Conservation (phyloP, 2,797 vertebrate species). For the Aselliscus stoliczkanus region DNA sequence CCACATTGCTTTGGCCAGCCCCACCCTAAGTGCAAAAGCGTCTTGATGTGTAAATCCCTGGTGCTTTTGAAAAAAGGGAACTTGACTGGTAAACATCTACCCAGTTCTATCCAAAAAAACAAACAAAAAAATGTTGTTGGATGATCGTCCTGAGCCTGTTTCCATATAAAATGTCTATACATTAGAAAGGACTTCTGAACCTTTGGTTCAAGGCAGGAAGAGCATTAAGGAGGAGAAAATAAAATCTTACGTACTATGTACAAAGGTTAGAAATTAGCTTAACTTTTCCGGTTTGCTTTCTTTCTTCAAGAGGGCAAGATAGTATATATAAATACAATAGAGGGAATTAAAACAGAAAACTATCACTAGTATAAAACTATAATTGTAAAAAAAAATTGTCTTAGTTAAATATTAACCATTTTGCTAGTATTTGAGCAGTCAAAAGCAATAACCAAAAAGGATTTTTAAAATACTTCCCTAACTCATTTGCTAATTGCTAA, state of each 20-base stretch:
- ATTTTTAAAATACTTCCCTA: neutral
- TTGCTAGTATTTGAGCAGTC: neutral
- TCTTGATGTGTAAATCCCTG: neutral
- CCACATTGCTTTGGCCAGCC: neutral
- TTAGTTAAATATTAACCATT: neutral
- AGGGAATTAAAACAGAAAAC: neutral
- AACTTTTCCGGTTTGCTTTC: neutral
- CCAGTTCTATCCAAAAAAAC: neutral
- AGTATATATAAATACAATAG: neutral
- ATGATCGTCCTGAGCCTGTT: neutral
- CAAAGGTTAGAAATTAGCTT: neutral
- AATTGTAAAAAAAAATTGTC: neutral
- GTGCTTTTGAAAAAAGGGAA: neutral
- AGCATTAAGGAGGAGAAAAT: neutral
- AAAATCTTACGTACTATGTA: neutral
- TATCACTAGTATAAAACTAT: neutral
- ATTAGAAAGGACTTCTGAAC: neutral
- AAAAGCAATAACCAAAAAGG: neutral
- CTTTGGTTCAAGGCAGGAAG: neutral
- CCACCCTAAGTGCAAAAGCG: neutral
- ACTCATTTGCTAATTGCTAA: neutral
- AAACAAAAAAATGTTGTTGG: neutral
- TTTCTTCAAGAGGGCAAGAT: neutral
- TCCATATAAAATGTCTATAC: neutral
- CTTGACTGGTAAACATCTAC: neutral